Percentiles rank a stretch among this genome's conserved stretches.
Conservation (phyloP, 2,113 vertebrate species). For the Pituophis catenifer region DNA sequence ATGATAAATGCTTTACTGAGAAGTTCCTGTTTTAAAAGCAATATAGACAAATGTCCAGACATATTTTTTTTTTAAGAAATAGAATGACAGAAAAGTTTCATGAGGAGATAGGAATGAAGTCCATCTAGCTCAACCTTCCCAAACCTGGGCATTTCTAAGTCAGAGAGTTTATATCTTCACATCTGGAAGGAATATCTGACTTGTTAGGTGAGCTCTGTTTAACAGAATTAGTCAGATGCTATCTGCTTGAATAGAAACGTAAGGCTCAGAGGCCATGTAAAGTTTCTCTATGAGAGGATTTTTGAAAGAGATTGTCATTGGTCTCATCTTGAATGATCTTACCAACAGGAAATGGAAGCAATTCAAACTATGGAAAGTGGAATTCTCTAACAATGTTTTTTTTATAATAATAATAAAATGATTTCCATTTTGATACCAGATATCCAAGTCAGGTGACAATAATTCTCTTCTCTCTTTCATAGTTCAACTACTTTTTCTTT, state of each 20-base stretch:
- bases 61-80: neutral
- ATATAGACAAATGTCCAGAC: neutral
- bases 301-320: neutral
- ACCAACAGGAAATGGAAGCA: neutral
- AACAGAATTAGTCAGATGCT: neutral
- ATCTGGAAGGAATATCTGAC: neutral
- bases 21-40: neutral
- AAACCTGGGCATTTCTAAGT: neutral
- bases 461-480: neutral
- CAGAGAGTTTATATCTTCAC: neutral
- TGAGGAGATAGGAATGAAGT: neutral
- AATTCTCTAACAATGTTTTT: neutral
- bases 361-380: neutral
- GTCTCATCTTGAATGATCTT: neutral
- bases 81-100: neutral
- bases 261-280: neutral
- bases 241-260: neutral
- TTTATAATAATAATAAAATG: neutral
- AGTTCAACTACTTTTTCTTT: neutral
- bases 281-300: neutral
- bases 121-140: neutral
- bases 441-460: neutral
- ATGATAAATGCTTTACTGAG: neutral
- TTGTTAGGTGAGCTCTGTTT: neutral
- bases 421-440: neutral